Percentiles rank a stretch among this genome's conserved stretches.
These are phyloP conservation scores for Poicephalus gulielmi DNA, from an alignment of 2,113 vertebrate genomes.

Conservation along the genomic window DNA sequence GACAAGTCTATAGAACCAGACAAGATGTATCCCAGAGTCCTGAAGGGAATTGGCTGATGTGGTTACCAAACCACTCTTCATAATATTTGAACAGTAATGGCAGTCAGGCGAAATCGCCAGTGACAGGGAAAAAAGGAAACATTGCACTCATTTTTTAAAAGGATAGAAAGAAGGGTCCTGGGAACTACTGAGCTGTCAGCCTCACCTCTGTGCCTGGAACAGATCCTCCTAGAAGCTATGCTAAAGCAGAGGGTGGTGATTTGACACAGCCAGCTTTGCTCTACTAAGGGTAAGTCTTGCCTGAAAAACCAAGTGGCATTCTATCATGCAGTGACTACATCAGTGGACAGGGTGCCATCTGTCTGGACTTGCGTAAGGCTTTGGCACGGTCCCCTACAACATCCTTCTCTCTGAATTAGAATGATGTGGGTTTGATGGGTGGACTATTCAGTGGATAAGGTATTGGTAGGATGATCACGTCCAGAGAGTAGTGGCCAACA, in stretches of 20 bases:
- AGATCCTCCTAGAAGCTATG: not conserved
- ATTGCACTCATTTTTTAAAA: not conserved
- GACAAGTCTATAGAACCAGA: not conserved
- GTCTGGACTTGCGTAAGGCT: not conserved
- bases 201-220: not conserved
- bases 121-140: not conserved
- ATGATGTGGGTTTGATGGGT: too few species aligned
- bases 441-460: too few species aligned
- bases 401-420: too few species aligned
- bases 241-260: not conserved
- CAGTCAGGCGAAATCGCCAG: not conserved
- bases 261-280: not conserved
- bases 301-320: not conserved
- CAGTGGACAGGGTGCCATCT: not conserved
- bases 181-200: not conserved
- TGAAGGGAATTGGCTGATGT: not conserved
- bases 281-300: not conserved
- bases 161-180: not conserved
- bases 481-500: not conserved
- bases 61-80: not conserved
- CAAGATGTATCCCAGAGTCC: not conserved
- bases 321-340: not conserved
- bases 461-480: too few species aligned
- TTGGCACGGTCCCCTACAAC: too few species aligned
- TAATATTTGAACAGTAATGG: not conserved